These are phyloP conservation scores for Hirudinaria manillensis DNA, from an alignment of 2,888 invertebrate genomes.

Conservation along the genomic window DNA sequence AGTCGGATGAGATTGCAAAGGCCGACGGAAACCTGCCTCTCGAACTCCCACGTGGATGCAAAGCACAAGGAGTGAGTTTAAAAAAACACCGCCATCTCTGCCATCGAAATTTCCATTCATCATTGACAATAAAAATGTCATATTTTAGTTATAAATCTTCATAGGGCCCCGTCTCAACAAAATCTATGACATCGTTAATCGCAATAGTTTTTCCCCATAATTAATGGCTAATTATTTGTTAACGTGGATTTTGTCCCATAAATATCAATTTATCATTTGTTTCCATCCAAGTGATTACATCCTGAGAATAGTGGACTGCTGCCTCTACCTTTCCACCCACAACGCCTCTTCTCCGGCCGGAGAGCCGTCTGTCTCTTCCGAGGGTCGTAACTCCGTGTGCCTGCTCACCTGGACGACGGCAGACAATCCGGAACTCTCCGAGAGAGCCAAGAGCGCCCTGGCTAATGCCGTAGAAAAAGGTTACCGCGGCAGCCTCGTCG, in stretches of 20 bases:
- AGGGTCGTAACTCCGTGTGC: not conserved
- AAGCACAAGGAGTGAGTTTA: no score
- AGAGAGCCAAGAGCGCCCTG: not conserved
- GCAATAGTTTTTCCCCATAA: no score
- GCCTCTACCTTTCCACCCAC: not conserved
- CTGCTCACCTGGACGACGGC: conserved; percentile 8
- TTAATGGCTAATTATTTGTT: no score
- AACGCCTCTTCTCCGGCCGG: not conserved
- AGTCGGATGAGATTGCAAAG: no score
- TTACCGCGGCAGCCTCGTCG: not conserved
- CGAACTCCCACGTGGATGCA: no score
- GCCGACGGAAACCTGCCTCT: no score
- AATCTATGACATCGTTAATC: no score
- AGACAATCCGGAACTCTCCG: not conserved
- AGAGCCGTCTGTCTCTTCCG: not conserved
- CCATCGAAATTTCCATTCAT: no score
- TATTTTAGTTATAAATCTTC: no score
- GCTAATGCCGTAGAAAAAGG: not conserved
- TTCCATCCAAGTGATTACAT: not conserved
- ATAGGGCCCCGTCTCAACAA: no score
- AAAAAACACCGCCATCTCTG: no score
- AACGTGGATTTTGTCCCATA: not conserved
- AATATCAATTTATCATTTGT: not conserved
- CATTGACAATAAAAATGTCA: no score
- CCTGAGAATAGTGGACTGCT: not conserved